These are phyloP conservation scores for Periophthalmus modestus DNA, from an alignment of 2,113 vertebrate genomes.

Conservation along the genomic window DNA sequence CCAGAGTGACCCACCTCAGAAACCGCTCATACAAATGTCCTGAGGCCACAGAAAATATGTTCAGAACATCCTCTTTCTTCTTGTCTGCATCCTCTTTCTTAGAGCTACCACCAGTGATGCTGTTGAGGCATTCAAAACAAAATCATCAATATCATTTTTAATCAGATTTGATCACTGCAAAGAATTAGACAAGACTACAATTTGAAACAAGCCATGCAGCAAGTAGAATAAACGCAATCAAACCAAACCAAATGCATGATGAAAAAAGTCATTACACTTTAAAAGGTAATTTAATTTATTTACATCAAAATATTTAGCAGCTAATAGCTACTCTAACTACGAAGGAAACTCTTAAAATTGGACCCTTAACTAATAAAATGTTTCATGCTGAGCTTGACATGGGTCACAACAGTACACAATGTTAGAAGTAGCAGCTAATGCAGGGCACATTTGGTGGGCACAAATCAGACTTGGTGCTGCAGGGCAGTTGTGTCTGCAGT, in stretches of 20 bases:
- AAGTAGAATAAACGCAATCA: neutral
- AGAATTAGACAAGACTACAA: neutral
- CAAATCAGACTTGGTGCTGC: slow-evolving; percentile 51
- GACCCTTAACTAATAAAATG: neutral
- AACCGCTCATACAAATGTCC: slow-evolving; percentile 97
- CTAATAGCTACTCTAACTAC: neutral
- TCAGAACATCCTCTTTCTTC: slow-evolving; percentile 84
- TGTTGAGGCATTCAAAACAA: slow-evolving; percentile 60
- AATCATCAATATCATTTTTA: slow-evolving; percentile 22
- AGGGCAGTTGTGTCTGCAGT: slow-evolving; percentile 63
- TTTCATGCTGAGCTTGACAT: slow-evolving; percentile 16
- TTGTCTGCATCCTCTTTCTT: slow-evolving; percentile 72
- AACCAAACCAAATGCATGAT: slow-evolving; percentile 1
- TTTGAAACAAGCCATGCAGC: slow-evolving; percentile 39
- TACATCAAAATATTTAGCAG: slow-evolving; percentile 12
- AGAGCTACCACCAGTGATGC: slow-evolving; percentile 81
- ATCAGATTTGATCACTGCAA: slow-evolving; percentile 12
- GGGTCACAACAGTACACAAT: slow-evolving; percentile 9
- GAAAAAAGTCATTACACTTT: slow-evolving; percentile 10
- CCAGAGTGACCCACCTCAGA: slow-evolving; percentile 81
- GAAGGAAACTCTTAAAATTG: neutral
- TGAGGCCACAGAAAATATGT: slow-evolving; percentile 97
- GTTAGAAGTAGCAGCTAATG: slow-evolving; percentile 37
- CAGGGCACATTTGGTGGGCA: slow-evolving; percentile 51
- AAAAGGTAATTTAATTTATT: neutral